Evolutionary conservation across 92 coral and sea anemone genomes (phyloP).

Genomic region (Actinernus sp.): DNA sequence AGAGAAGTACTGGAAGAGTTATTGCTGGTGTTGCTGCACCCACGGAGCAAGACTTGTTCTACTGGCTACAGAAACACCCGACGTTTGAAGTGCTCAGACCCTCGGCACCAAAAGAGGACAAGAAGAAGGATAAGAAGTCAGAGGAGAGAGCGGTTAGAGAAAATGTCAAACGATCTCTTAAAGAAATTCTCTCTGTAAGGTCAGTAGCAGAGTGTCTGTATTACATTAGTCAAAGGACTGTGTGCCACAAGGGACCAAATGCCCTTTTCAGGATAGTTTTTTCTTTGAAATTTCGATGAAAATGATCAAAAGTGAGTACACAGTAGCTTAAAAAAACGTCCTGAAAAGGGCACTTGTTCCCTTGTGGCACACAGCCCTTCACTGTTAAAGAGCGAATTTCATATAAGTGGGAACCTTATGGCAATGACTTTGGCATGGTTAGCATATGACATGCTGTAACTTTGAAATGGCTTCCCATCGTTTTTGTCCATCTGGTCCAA

Average conservation of each 20-base stretch:
- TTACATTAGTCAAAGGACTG: neutral
- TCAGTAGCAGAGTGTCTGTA: constrained; percentile 2
- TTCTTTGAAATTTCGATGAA: too few relatives aligned
- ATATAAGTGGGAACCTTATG: too few relatives aligned
- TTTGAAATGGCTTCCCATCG: too few relatives aligned
- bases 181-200: constrained; percentile 85
- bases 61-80: constrained; percentile 92
- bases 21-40: constrained; percentile 99
- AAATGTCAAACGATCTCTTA: constrained; percentile 81
- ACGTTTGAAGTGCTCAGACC: constrained; percentile 91
- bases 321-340: too few relatives aligned
- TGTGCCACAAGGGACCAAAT: neutral
- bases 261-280: too few relatives aligned
- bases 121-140: constrained; percentile 85
- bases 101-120: constrained; percentile 72
- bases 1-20: constrained; percentile 90
- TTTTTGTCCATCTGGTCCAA: too few relatives aligned
- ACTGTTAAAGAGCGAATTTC: too few relatives aligned
- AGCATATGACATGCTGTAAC: too few relatives aligned
- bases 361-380: too few relatives aligned
- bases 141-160: constrained; percentile 90
- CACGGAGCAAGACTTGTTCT: constrained; percentile 72
- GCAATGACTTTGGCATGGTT: too few relatives aligned
- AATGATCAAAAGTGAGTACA: too few relatives aligned
- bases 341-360: too few relatives aligned